A percentile compares a stretch with the other conserved stretches of the same genome.
These are phyloP conservation scores for Eristalinus aeneus DNA, from an alignment of 2,888 invertebrate species.

Conservation along the genomic window DNA sequence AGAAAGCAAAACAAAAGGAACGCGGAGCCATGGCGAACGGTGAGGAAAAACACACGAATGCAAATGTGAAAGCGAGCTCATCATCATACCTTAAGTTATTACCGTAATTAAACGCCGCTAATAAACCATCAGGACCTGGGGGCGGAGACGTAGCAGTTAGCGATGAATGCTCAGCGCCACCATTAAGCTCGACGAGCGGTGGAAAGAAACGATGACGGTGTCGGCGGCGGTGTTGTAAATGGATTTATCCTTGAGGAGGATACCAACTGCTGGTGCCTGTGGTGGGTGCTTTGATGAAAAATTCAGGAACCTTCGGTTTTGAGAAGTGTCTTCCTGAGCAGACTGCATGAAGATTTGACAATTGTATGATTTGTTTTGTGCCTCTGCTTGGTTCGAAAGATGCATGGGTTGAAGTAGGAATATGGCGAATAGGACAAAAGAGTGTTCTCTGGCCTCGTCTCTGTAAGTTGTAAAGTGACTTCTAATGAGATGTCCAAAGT, in stretches of 20 bases:
- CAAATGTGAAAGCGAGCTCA: conserved; percentile 67
- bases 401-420: neutral
- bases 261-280: neutral
- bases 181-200: conserved; percentile 33
- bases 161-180: conserved; percentile 49
- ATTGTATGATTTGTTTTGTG: neutral
- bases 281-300: conserved; percentile 37
- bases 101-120: conserved; percentile 71
- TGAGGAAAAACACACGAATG: conserved; percentile 63
- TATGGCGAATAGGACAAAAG: too few species aligned
- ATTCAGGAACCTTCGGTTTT: conserved; percentile 34
- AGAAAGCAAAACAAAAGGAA: neutral
- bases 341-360: neutral
- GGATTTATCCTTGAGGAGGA: conserved; percentile 44
- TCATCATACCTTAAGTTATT: conserved; percentile 71
- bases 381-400: neutral
- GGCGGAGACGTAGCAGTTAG: neutral
- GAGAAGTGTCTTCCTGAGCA: neutral
- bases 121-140: conserved; percentile 64
- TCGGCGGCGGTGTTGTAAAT: conserved; percentile 29
- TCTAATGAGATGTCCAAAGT: too few species aligned
- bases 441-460: too few species aligned
- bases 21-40: conserved; percentile 1
- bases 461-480: too few species aligned
- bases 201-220: neutral